Percentiles rank a stretch among this genome's conserved stretches.
phyloP scores from a whole-genome alignment of 1,140 invertebrate species.

The Tetramorium simillimum region DNA sequence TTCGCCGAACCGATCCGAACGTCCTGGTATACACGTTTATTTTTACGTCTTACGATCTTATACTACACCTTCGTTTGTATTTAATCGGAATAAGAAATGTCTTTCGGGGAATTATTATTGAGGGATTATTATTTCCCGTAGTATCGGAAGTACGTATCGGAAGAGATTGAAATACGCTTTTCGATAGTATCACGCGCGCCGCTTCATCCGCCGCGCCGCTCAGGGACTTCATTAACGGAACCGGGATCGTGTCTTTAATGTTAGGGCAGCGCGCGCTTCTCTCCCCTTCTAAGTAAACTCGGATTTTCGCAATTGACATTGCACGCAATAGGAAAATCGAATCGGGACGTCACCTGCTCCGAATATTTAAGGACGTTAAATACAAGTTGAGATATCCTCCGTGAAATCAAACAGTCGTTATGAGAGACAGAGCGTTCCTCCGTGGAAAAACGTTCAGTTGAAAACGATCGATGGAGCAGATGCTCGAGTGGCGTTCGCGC shows the following conservation, averaged over 20 bases:
- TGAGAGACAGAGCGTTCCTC: neutral
- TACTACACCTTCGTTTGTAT: neutral
- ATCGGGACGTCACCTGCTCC: neutral
- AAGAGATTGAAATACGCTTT: neutral
- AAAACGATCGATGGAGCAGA: slow-evolving; percentile 39
- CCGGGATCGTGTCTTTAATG: neutral
- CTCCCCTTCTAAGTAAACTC: neutral
- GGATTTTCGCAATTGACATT: neutral
- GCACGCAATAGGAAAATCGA: neutral
- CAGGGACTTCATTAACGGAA: neutral
- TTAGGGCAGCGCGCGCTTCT: neutral
- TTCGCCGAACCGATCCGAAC: slow-evolving; percentile 71
- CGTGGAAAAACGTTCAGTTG: slow-evolving; percentile 35
- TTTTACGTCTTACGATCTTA: neutral
- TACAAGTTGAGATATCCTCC: neutral
- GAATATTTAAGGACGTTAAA: slow-evolving; percentile 1
- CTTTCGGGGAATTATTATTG: neutral
- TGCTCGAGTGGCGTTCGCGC: slow-evolving; percentile 28
- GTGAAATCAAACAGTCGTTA: slow-evolving; percentile 29
- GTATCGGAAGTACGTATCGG: neutral
- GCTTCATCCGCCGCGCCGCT: neutral
- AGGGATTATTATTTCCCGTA: neutral
- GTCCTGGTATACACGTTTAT: slow-evolving; percentile 63
- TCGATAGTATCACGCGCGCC: neutral
- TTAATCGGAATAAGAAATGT: neutral